A percentile compares a stretch with the other conserved stretches of the same genome.
These are phyloP conservation scores for Channa striata DNA, from an alignment of 2,797 vertebrate genomes.

Conservation along the genomic window DNA sequence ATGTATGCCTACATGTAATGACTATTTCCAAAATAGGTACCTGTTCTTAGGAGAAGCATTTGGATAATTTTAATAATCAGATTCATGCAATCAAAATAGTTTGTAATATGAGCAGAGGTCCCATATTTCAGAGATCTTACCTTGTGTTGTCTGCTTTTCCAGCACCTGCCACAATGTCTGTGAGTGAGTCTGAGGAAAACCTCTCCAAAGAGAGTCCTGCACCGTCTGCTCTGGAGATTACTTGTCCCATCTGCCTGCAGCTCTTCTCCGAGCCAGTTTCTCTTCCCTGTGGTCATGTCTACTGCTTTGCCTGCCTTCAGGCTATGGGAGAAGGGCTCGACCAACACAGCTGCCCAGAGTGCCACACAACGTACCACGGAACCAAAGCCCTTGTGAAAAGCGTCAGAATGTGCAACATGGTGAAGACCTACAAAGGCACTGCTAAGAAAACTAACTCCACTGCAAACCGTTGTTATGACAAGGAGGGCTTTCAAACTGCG, in stretches of 20 bases:
- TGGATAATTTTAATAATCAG: no score
- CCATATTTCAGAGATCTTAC: constrained; percentile 8
- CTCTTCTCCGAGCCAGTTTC: constrained; percentile 74
- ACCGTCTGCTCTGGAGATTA: constrained; percentile 67
- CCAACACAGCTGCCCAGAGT: constrained; percentile 80
- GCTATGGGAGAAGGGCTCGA: constrained; percentile 66
- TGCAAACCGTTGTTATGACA: not conserved
- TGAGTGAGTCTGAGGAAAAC: constrained; percentile 16
- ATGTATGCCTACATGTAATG: no score
- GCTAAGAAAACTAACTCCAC: constrained; percentile 14
- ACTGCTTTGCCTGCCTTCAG: constrained; percentile 79
- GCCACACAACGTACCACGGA: constrained; percentile 71
- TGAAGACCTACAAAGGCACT: constrained; percentile 68
- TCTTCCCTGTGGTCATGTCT: constrained; percentile 82
- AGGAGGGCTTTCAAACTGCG: constrained; percentile 40
- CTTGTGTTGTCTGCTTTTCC: constrained; percentile 21
- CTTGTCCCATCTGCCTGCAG: constrained; percentile 82
- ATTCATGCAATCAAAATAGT: no score
- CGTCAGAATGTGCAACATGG: constrained; percentile 70
- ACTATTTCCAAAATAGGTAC: no score
- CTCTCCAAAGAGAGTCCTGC: not conserved
- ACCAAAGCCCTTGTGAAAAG: constrained; percentile 67
- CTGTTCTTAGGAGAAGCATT: no score
- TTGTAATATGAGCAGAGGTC: no score
- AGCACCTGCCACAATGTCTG: constrained; percentile 53